These are phyloP conservation scores for Cavia aperea DNA, from an alignment of 2,113 vertebrate genomes.

Conservation along the genomic window DNA sequence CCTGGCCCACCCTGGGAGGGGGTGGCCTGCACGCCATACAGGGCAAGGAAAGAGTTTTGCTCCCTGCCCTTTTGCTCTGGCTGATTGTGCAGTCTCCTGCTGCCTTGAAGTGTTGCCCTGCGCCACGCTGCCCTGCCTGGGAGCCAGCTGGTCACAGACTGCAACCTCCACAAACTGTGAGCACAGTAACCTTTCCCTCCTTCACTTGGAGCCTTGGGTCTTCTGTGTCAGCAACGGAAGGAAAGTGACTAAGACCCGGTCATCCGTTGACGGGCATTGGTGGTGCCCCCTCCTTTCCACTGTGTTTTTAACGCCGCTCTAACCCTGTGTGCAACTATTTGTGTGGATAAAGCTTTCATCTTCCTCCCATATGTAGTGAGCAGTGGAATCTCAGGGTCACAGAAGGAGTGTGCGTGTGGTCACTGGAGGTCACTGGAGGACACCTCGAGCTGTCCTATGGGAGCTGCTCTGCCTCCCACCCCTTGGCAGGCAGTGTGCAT, in stretches of 20 bases:
- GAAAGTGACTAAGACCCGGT: not conserved
- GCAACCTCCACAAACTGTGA: not conserved
- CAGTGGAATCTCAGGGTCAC: no score
- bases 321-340: not conserved
- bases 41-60: not conserved
- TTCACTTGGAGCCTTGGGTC: not conserved
- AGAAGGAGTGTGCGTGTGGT: accelerated
- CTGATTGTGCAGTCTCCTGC: not conserved
- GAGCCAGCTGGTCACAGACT: not conserved
- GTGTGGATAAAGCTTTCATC: not conserved
- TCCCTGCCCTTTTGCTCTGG: not conserved
- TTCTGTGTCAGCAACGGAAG: not conserved
- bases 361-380: accelerated
- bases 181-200: not conserved
- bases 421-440: not conserved
- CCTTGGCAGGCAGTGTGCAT: accelerated
- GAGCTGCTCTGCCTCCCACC: accelerated
- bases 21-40: not conserved
- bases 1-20: no score
- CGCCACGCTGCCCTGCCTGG: not conserved
- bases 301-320: accelerated
- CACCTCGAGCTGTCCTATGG: no score
- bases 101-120: not conserved
- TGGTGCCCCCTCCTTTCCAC: not conserved
- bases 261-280: not conserved